These are phyloP conservation scores for Diarsia brunnea DNA, from an alignment of 2,888 invertebrate genomes.

Conservation along the genomic window DNA sequence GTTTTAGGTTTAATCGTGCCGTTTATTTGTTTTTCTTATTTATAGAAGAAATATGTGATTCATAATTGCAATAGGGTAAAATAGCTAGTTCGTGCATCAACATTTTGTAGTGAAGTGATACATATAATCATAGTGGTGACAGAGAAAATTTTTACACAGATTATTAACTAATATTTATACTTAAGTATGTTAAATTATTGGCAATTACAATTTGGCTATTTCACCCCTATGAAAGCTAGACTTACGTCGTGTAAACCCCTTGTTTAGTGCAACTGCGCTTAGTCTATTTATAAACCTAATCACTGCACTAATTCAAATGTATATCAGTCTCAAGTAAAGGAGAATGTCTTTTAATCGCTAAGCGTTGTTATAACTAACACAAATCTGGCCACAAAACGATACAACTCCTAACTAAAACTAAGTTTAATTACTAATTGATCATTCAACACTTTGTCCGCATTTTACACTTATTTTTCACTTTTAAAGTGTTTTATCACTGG, in stretches of 20 bases:
- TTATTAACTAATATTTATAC: not conserved
- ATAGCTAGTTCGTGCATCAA: slow-evolving; percentile 21
- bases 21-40: slow-evolving; percentile 9
- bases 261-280: slow-evolving; percentile 39
- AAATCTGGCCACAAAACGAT: slow-evolving; percentile 19
- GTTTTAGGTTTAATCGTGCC: slow-evolving; percentile 15
- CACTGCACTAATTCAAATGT: slow-evolving; percentile 42
- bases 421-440: slow-evolving; percentile 40
- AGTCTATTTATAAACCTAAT: slow-evolving; percentile 11
- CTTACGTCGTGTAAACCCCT: slow-evolving; percentile 13
- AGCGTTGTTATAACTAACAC: slow-evolving; percentile 45
- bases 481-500: slow-evolving; percentile 44
- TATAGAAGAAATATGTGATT: slow-evolving; percentile 5
- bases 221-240: slow-evolving; percentile 25
- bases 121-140: not conserved
- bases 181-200: slow-evolving; percentile 24
- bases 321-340: slow-evolving; percentile 44
- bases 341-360: slow-evolving; percentile 40
- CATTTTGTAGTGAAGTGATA: not conserved
- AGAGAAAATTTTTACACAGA: slow-evolving; percentile 3
- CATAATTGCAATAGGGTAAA: slow-evolving; percentile 11
- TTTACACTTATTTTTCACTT: slow-evolving; percentile 35
- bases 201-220: slow-evolving; percentile 54
- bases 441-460: slow-evolving; percentile 41
- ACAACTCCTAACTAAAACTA: slow-evolving; percentile 25